Conservation (phyloP, 1,140 invertebrate species). For the Glomeris maerens region DNA sequence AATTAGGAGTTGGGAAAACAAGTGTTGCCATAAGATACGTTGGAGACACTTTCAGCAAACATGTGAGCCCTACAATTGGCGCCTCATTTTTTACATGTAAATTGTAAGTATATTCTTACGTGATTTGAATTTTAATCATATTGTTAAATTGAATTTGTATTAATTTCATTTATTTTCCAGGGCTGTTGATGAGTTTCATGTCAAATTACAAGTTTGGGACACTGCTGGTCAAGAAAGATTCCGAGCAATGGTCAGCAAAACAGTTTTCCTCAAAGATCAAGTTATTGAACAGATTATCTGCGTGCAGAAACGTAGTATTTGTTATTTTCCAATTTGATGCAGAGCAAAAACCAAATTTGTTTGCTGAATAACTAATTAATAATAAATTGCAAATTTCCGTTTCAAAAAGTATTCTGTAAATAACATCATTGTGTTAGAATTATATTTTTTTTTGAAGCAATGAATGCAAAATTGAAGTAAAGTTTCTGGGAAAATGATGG, state of each 20-base stretch:
- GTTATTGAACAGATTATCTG: neutral
- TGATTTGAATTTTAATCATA: conserved; percentile 39
- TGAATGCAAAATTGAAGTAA: no score
- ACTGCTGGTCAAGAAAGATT: conserved; percentile 30
- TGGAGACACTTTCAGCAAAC: conserved; percentile 53
- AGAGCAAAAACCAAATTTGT: neutral
- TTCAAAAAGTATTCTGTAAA: no score
- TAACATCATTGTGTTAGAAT: no score
- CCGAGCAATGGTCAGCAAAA: conserved; percentile 25
- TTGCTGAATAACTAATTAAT: neutral
- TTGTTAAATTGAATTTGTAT: conserved; percentile 1
- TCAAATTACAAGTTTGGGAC: conserved; percentile 31
- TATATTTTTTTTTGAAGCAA: no score
- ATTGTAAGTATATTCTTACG: conserved; percentile 55
- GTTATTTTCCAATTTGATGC: no score
- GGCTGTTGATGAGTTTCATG: conserved; percentile 45
- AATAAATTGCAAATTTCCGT: no score
- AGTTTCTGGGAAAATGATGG: no score
- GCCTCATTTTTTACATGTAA: conserved; percentile 77
- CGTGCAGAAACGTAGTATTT: no score
- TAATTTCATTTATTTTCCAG: conserved; percentile 18
- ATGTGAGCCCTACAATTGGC: conserved; percentile 65
- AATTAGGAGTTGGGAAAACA: conserved; percentile 75
- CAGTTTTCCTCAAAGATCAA: conserved; percentile 7
- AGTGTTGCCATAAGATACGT: conserved; percentile 65